Evolutionary conservation across 2,113 vertebrate species (phyloP), one percentile per base, ranked within the genome.

Genomic region (Dascyllus trimaculatus): DNA sequence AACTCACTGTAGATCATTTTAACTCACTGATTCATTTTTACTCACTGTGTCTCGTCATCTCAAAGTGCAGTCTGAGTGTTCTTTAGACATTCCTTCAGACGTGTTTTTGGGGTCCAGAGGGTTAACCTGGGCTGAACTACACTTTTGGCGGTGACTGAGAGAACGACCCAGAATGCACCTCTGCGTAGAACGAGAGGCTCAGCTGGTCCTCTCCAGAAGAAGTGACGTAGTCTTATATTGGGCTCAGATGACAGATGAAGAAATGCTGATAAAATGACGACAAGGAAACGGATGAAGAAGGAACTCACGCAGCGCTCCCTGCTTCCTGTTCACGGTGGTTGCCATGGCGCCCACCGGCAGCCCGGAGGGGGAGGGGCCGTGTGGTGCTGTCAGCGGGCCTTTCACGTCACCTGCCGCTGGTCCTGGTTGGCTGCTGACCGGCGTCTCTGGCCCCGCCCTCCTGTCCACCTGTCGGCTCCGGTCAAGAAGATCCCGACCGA

Each of bases 401-500:
- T 95, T 97, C 75, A 3, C 86, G 70, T 59, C 93, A 72, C n/a
- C 71, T 2, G 40, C 13, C 0, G 2, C 4, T 2, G 43, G 29
- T 71, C 68, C 75, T 2, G 77, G 68, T 51, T 78, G 90, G 74
- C 62, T 19, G 58, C 6, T 14, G 5, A 25, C 29, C 1, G 56
- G 17, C 0, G 35, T n/a, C 52, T 85, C 87, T 4, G 49, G 14
- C 1, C 35, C 63, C 59, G 75, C 90, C 72, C 86, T 90, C 89
- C 91, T 94, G 69, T 57, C 96, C 69, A 95, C 95, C 86, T 94
- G 96, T 52, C 94, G 95, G 71, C 97, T 98, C 63, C 94, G 96
- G 80, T 97, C 95, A 61, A 99, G 93, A 49, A 99, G 95, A 66
- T 97, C 95, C 80, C 97, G 97, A 70, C 98, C 97, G 83, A 99